Conservation (phyloP, 1,140 invertebrate genomes). For the Aphidius gifuensis region DNA sequence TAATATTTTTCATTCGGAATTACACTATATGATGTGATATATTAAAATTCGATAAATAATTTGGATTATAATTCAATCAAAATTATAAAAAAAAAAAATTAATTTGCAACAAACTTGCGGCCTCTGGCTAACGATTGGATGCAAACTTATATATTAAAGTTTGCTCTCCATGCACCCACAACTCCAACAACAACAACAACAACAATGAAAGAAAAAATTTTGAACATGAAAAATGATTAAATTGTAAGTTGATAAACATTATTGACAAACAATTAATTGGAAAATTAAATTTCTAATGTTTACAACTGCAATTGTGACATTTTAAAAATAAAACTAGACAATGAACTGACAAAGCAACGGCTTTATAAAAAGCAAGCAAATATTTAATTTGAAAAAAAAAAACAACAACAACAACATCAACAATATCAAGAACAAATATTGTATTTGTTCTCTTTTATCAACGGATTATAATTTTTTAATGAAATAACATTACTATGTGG, state of each 20-base stretch:
- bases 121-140: constrained; percentile 51
- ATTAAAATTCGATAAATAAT: neutral
- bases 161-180: constrained; percentile 25
- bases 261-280: constrained; percentile 11
- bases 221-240: constrained; percentile 35
- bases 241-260: constrained; percentile 21
- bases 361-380: constrained; percentile 31
- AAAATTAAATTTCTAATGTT: constrained; percentile 7
- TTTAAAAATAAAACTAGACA: constrained; percentile 29
- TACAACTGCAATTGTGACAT: constrained; percentile 20
- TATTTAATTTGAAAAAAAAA: constrained; percentile 43
- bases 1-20: constrained; percentile 18
- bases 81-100: constrained; percentile 19
- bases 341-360: constrained; percentile 34
- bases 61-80: neutral
- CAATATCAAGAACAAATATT: constrained; percentile 37
- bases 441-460: constrained; percentile 49
- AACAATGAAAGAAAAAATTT: constrained; percentile 19
- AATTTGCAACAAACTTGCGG: constrained; percentile 38
- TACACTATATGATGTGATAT: constrained; percentile 17
- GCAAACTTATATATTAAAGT: constrained; percentile 35
- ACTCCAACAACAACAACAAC: constrained; percentile 5
- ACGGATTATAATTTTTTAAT: constrained; percentile 59
- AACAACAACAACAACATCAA: constrained; percentile 35
- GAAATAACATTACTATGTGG: constrained; percentile 55